Conservation (phyloP, 2,888 invertebrate genomes). For the Enchytraeus crypticus region DNA sequence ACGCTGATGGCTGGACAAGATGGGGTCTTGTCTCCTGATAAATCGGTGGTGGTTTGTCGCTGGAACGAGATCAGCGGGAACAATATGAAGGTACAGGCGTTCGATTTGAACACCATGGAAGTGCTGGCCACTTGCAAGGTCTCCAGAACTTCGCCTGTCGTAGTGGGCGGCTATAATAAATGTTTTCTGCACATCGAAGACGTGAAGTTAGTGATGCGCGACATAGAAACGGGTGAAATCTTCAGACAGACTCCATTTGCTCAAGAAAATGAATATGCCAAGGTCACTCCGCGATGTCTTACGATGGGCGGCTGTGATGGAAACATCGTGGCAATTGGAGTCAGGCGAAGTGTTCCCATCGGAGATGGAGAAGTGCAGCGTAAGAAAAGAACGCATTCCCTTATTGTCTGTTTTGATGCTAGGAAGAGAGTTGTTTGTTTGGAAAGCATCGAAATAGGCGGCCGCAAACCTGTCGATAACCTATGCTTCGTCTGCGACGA, state of each 20-base stretch:
- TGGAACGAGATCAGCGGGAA: slow-evolving; percentile 1
- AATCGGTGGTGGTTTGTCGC: slow-evolving; percentile 10
- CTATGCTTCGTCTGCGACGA: slow-evolving; percentile 18
- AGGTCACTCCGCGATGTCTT: slow-evolving; percentile 7
- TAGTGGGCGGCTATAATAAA: slow-evolving; percentile 6
- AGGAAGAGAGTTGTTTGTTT: not conserved
- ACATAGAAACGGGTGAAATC: slow-evolving; percentile 17
- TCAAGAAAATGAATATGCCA: slow-evolving; percentile 6
- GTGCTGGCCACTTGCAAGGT: slow-evolving; percentile 6
- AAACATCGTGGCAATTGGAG: slow-evolving; percentile 1
- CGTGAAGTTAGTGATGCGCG: slow-evolving; percentile 5
- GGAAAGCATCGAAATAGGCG: not conserved
- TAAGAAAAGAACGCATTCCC: slow-evolving; percentile 3
- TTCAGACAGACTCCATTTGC: not conserved
- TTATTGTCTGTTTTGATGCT: slow-evolving; percentile 11
- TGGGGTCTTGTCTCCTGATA: slow-evolving; percentile 15
- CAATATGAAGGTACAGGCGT: slow-evolving; percentile 5
- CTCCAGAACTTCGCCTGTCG: slow-evolving; percentile 9
- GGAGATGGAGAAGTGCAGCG: slow-evolving; percentile 4
- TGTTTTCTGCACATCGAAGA: slow-evolving; percentile 8
- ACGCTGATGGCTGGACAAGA: slow-evolving; percentile 13
- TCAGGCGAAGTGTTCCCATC: not conserved
- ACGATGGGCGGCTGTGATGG: slow-evolving; percentile 12
- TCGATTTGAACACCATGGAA: slow-evolving; percentile 15
- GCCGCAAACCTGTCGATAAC: slow-evolving; percentile 8